Evolutionary conservation across 2,797 vertebrate species (phyloP).

Genomic region (Galagoides demidoff): DNA sequence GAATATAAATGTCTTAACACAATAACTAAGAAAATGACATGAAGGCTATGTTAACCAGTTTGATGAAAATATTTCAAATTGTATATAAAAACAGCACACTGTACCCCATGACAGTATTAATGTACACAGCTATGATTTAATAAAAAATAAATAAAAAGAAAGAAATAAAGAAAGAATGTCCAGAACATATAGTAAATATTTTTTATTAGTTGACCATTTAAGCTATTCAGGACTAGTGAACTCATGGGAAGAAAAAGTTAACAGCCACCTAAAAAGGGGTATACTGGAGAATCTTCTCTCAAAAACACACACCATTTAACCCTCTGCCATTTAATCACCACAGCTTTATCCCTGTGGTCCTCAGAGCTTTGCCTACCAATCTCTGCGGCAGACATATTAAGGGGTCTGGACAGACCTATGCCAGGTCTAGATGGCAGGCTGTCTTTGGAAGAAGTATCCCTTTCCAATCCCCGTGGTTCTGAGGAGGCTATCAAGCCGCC

Average conservation of each 20-base stretch:
- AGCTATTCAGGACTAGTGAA: neutral
- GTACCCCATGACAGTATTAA: too few species aligned
- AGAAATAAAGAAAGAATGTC: neutral
- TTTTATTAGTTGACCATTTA: neutral
- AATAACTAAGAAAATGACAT: too few species aligned
- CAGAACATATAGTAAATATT: neutral
- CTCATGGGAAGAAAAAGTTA: too few species aligned
- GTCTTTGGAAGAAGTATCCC: neutral
- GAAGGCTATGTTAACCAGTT: too few species aligned
- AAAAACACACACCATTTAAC: neutral
- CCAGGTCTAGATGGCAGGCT: neutral
- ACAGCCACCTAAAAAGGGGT: neutral
- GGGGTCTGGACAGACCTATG: too few species aligned
- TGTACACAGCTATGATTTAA: too few species aligned
- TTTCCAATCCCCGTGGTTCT: neutral
- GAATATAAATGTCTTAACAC: too few species aligned
- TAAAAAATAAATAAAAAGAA: too few species aligned
- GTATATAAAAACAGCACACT: too few species aligned
- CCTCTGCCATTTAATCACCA: too few species aligned
- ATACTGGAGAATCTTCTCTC: neutral
- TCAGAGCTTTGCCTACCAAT: neutral
- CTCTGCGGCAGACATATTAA: neutral
- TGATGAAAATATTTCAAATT: too few species aligned
- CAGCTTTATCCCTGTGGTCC: neutral
- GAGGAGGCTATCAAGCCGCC: neutral